Conservation (phyloP, 2,797 vertebrate genomes). For the Tolypeutes matacus region DNA sequence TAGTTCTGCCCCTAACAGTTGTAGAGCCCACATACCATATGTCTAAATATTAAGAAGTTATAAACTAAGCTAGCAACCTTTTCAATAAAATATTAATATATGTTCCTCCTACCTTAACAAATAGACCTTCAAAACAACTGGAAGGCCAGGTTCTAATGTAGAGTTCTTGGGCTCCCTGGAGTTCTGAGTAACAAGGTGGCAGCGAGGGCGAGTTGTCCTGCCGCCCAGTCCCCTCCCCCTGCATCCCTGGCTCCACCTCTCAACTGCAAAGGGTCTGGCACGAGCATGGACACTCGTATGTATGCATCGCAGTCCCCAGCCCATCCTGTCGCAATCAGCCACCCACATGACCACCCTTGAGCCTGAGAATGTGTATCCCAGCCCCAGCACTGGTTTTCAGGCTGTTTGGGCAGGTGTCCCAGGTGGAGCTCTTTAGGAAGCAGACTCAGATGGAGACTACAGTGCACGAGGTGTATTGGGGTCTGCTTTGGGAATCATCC, state of each 20-base stretch:
- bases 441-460: neutral
- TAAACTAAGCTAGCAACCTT: neutral
- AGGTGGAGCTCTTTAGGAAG: neutral
- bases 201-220: neutral
- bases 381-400: neutral
- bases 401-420: neutral
- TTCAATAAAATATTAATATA: neutral
- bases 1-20: neutral
- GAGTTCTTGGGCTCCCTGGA: neutral
- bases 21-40: neutral
- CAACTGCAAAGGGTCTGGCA: neutral
- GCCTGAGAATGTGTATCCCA: neutral
- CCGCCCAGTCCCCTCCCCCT: neutral
- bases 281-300: neutral
- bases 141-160: neutral
- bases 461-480: neutral
- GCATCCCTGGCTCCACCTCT: neutral
- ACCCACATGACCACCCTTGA: no score
- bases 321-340: neutral
- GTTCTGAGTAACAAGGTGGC: neutral
- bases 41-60: neutral
- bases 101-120: neutral
- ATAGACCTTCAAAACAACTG: neutral
- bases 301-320: neutral
- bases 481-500: neutral